These are phyloP conservation scores for Silurus asotus DNA, from an alignment of 2,113 vertebrate species.

Conservation along the genomic window DNA sequence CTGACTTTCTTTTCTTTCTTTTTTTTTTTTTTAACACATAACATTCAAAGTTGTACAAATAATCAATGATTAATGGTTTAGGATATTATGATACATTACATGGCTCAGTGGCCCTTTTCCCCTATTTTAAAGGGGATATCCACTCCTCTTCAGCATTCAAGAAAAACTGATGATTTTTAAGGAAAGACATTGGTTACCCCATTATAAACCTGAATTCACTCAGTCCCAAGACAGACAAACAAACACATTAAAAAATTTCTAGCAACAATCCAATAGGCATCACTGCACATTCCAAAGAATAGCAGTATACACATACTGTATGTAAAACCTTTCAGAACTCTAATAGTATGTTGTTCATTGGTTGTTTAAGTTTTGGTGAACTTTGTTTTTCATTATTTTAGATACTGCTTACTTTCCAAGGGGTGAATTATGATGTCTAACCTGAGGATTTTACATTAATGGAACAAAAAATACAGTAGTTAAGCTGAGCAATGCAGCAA, in stretches of 20 bases:
- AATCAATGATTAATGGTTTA: background rate
- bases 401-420: background rate
- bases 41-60: slow-evolving; percentile 46
- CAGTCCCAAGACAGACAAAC: slow-evolving; percentile 14
- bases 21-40: slow-evolving; percentile 1
- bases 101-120: background rate
- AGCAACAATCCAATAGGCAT: slow-evolving; percentile 19
- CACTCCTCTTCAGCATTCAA: background rate
- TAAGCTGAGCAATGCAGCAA: slow-evolving; percentile 32
- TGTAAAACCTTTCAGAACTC: slow-evolving; percentile 39
- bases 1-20: background rate
- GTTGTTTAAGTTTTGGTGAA: slow-evolving; percentile 19
- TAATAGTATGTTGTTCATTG: slow-evolving; percentile 17
- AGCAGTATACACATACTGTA: slow-evolving; percentile 33
- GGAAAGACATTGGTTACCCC: background rate
- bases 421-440: slow-evolving; percentile 64
- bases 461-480: slow-evolving; percentile 55
- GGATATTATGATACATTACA: slow-evolving; percentile 24
- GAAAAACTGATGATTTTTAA: background rate
- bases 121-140: background rate
- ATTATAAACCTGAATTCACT: slow-evolving; percentile 17
- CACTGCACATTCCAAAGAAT: slow-evolving; percentile 23
- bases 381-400: background rate
- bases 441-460: slow-evolving; percentile 73
- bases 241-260: slow-evolving; percentile 6